These are phyloP conservation scores for Epicampocera succincta DNA, from an alignment of 2,888 invertebrate genomes.

Conservation along the genomic window DNA sequence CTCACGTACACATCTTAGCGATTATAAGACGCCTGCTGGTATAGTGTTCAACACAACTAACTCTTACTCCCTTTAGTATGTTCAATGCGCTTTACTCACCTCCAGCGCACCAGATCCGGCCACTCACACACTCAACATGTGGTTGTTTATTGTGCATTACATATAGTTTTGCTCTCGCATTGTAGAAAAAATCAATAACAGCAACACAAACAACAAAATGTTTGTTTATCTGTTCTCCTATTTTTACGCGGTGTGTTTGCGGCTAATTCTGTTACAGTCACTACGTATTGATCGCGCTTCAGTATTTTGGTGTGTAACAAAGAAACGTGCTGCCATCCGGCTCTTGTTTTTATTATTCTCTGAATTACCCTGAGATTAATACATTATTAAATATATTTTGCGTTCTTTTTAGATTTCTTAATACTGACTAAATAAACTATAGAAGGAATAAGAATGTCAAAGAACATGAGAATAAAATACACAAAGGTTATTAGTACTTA, in stretches of 20 bases:
- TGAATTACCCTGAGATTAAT: too few relatives aligned
- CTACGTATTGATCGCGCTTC: conserved; percentile 48
- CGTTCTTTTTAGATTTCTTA: too few relatives aligned
- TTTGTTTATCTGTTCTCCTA: conserved; percentile 46
- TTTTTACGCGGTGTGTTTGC: conserved; percentile 34
- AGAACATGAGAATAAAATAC: too few relatives aligned
- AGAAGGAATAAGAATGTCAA: too few relatives aligned
- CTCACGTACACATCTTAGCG: conserved; percentile 61
- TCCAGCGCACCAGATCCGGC: conserved; percentile 45
- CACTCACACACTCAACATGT: conserved; percentile 30
- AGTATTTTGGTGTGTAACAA: conserved; percentile 13
- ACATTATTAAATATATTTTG: too few relatives aligned
- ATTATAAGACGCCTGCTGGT: conserved; percentile 59
- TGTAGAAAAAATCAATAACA: conserved; percentile 15
- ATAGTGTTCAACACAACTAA: conserved; percentile 24
- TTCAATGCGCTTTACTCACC: conserved; percentile 6
- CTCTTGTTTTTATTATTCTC: neutral
- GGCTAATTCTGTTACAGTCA: conserved; percentile 1
- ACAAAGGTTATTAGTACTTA: too few relatives aligned
- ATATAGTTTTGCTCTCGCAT: neutral
- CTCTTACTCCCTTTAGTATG: conserved; percentile 30
- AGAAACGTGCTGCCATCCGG: conserved; percentile 29
- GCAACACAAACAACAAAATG: conserved; percentile 31
- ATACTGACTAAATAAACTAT: too few relatives aligned
- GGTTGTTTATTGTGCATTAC: conserved; percentile 35